Conservation (phyloP, 2,888 invertebrate genomes). For the Tanytarsus gracilentus region DNA sequence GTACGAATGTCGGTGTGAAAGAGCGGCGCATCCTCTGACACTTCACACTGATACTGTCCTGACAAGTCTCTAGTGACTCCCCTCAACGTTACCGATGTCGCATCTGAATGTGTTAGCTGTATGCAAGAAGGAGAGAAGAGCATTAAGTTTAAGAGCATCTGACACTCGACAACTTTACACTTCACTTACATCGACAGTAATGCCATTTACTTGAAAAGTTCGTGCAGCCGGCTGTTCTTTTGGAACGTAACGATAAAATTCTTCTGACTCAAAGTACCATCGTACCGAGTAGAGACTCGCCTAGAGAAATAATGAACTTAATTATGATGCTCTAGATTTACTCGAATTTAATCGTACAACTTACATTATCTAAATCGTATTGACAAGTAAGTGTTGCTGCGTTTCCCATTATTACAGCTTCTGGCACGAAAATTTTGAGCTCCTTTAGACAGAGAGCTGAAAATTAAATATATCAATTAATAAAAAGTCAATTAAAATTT, state of each 20-base stretch:
- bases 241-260: conserved; percentile 55
- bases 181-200: conserved; percentile 53
- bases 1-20: conserved; percentile 49
- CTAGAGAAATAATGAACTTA: conserved; percentile 33
- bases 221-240: conserved; percentile 50
- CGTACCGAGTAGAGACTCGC: conserved; percentile 51
- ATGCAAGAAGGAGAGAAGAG: conserved; percentile 33
- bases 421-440: conserved; percentile 44
- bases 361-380: conserved; percentile 44
- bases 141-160: conserved; percentile 14
- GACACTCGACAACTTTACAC: conserved; percentile 18
- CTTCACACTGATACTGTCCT: conserved; percentile 50
- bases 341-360: conserved; percentile 21
- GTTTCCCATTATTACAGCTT: conserved; percentile 44
- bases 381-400: conserved; percentile 44
- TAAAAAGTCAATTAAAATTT: neutral
- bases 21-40: conserved; percentile 50
- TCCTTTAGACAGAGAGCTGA: conserved; percentile 42
- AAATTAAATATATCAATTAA: conserved; percentile 9
- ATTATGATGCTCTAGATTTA: conserved; percentile 11
- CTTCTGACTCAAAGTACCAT: conserved; percentile 53
- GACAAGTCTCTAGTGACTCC: conserved; percentile 48
- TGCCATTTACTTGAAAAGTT: conserved; percentile 48
- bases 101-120: conserved; percentile 47
- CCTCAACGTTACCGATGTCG: conserved; percentile 46